Conservation (phyloP, 2,113 vertebrate genomes). For the Pongo abelii region DNA sequence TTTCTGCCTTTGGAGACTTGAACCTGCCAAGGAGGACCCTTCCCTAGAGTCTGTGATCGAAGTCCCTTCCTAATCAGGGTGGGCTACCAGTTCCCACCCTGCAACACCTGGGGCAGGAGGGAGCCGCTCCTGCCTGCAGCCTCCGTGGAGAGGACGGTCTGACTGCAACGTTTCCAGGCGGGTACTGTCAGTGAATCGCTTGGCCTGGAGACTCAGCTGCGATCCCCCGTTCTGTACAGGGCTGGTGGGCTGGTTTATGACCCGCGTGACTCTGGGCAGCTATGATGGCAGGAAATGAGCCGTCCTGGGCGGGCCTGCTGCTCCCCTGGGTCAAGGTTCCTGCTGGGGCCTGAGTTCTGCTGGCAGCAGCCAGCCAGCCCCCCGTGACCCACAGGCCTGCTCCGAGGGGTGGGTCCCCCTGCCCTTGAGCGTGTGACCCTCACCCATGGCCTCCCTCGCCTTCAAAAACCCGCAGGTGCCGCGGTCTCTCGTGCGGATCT, state of each 20-base stretch:
- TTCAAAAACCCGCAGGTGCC: fast-evolving
- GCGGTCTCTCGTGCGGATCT: fast-evolving
- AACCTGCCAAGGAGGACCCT: not conserved
- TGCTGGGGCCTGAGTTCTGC: not conserved
- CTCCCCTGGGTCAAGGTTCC: too few species aligned
- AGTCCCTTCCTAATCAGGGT: not conserved
- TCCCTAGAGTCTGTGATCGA: not conserved
- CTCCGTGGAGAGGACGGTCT: not conserved
- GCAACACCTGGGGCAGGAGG: not conserved
- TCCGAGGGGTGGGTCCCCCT: not conserved
- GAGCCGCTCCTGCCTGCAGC: fast-evolving
- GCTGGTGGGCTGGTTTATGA: not conserved
- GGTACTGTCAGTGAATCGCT: too few species aligned
- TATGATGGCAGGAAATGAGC: not conserved
- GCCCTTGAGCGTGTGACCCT: fast-evolving
- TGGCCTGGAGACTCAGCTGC: not conserved
- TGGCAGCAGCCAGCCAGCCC: not conserved
- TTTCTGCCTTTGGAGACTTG: not conserved
- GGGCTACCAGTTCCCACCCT: not conserved
- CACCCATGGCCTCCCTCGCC: not conserved
- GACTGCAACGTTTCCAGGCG: fast-evolving
- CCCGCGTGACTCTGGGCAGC: not conserved
- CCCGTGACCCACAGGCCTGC: not conserved
- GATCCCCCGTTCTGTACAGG: fast-evolving
- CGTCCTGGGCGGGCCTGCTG: not conserved